Conservation (phyloP, 2,888 invertebrate species). For the Limenitis camilla region DNA sequence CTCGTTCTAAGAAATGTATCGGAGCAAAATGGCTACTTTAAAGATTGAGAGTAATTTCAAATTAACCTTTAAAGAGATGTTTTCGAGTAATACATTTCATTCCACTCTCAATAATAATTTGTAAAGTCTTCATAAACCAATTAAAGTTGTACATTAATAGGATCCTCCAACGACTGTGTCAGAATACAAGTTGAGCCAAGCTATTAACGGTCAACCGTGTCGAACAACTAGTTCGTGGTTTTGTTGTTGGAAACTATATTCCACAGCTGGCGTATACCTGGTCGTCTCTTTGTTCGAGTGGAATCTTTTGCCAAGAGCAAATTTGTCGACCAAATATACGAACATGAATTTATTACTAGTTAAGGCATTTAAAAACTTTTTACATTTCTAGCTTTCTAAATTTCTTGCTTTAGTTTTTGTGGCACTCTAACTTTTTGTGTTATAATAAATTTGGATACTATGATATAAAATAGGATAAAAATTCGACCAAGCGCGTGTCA, state of each 20-base stretch:
- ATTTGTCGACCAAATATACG: slow-evolving; percentile 42
- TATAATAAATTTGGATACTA: no score
- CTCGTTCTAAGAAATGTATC: slow-evolving; percentile 34
- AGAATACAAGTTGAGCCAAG: slow-evolving; percentile 33
- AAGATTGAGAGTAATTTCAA: slow-evolving; percentile 17
- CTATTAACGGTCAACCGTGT: slow-evolving; percentile 26
- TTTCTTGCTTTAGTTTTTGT: no score
- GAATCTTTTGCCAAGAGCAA: slow-evolving; percentile 51
- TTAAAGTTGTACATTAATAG: slow-evolving; percentile 50
- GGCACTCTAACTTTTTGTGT: no score
- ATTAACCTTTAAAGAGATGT: slow-evolving; percentile 21
- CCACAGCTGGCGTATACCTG: slow-evolving; percentile 65
- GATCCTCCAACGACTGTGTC: slow-evolving; percentile 35
- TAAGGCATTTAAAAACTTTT: slow-evolving; percentile 25
- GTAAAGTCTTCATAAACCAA: slow-evolving; percentile 54
- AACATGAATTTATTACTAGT: slow-evolving; percentile 29
- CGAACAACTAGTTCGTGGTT: slow-evolving; percentile 36
- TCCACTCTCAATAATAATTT: slow-evolving; percentile 44
- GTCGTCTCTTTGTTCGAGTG: slow-evolving; percentile 59
- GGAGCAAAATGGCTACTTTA: slow-evolving; percentile 9
- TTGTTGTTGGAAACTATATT: slow-evolving; percentile 44
- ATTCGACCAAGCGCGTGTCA: no score
- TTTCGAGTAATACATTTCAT: slow-evolving; percentile 26
- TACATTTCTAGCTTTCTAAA: slow-evolving; percentile 1
- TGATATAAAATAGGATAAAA: no score